Conservation (phyloP, 2,113 vertebrate genomes). For the Fregata magnificens region DNA sequence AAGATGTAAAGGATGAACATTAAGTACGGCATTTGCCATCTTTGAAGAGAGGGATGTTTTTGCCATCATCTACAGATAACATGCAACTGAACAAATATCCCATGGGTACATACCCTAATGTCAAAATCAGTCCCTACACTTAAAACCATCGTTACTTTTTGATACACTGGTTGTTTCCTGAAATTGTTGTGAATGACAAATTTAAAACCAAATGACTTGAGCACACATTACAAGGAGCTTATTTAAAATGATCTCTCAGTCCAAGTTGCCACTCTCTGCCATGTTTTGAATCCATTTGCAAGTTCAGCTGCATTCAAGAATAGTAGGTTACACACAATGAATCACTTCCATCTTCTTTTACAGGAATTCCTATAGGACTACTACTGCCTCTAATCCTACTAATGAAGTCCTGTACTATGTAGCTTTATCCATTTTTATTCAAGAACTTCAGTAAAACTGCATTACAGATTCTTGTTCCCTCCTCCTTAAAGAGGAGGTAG, state of each 20-base stretch:
- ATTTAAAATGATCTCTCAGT: not conserved
- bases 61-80: not conserved
- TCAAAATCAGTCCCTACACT: not conserved
- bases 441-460: not conserved
- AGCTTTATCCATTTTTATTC: not conserved
- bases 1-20: not conserved
- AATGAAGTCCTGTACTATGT: not conserved
- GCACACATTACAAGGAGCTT: not conserved
- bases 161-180: not conserved
- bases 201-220: not conserved
- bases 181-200: not conserved
- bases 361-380: not conserved
- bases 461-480: not conserved
- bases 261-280: not conserved
- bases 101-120: not conserved
- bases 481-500: not conserved
- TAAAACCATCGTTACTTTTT: not conserved
- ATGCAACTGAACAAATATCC: not conserved
- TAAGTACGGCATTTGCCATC: not conserved
- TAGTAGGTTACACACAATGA: not conserved
- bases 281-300: not conserved
- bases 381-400: not conserved
- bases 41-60: not conserved
- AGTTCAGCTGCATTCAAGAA: not conserved
- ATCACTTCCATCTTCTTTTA: not conserved